Percentiles rank a stretch among this genome's conserved stretches.
Evolutionary conservation across 2,797 vertebrate genomes (phyloP).

Genomic region (Atherinosoma microstoma): DNA sequence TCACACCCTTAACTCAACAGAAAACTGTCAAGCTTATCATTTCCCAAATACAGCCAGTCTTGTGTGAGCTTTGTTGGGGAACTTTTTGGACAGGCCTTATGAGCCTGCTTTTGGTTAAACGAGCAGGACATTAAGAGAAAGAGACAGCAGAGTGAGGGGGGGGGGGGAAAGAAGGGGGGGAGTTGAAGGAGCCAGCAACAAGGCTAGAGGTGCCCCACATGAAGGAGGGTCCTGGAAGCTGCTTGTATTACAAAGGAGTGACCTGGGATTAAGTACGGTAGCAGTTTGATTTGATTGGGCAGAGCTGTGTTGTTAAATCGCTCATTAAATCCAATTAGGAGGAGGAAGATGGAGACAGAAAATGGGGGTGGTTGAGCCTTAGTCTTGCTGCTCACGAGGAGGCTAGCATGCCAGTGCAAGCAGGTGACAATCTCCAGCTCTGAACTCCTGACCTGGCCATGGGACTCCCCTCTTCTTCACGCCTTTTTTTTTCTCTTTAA

Average conservation of each 20-base stretch:
- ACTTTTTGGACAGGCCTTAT: slow-evolving; percentile 10
- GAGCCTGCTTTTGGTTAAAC: slow-evolving; percentile 27
- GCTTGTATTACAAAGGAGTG: slow-evolving; percentile 66
- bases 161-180: slow-evolving; percentile 31
- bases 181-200: slow-evolving; percentile 10
- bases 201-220: slow-evolving; percentile 18
- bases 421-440: slow-evolving; percentile 57
- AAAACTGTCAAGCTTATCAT: slow-evolving; percentile 21
- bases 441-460: slow-evolving; percentile 63
- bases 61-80: slow-evolving; percentile 28
- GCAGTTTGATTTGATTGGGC: slow-evolving; percentile 82
- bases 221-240: slow-evolving; percentile 36
- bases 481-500: slow-evolving; percentile 1
- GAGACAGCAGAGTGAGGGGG: slow-evolving; percentile 14
- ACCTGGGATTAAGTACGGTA: slow-evolving; percentile 76
- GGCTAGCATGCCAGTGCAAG: slow-evolving; percentile 49
- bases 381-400: slow-evolving; percentile 22
- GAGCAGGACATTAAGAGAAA: slow-evolving; percentile 18
- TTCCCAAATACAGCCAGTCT: slow-evolving; percentile 16
- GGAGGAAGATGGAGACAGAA: slow-evolving; percentile 48
- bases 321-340: slow-evolving; percentile 87
- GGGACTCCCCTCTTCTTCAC: slow-evolving; percentile 36
- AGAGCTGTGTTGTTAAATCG: slow-evolving; percentile 82
- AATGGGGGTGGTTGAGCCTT: slow-evolving; percentile 13
- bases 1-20: slow-evolving; percentile 38